Evolutionary conservation across 2,888 invertebrate species (phyloP).

Genomic region (Yponomeuta malinellus): DNA sequence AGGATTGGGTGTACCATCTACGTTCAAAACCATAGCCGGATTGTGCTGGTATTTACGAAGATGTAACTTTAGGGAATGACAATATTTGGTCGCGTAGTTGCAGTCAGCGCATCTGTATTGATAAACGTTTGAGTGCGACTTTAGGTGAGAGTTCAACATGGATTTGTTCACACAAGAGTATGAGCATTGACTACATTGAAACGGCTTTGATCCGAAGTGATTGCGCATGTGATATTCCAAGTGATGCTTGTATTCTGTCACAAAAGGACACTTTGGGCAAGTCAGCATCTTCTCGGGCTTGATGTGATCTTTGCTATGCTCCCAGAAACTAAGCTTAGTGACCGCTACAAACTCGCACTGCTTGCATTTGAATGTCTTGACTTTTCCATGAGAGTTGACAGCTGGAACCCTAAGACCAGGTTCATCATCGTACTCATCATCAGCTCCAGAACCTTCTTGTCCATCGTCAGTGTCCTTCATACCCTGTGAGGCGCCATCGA

Average conservation of each 20-base stretch:
- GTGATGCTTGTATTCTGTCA: constrained; percentile 99
- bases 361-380: constrained; percentile 94
- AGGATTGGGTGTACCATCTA: constrained; percentile 92
- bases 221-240: constrained; percentile 97
- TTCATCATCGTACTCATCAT: constrained; percentile 73
- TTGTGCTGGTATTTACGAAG: constrained; percentile 93
- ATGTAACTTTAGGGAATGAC: constrained; percentile 97
- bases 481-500: constrained; percentile 53
- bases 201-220: constrained; percentile 96
- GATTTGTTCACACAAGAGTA: constrained; percentile 98
- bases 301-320: constrained; percentile 93
- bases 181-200: constrained; percentile 91
- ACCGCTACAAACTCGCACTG: constrained; percentile 90
- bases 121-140: constrained; percentile 94
- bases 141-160: constrained; percentile 98
- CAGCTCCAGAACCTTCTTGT: constrained; percentile 64
- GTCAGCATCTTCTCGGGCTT: constrained; percentile 93
- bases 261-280: constrained; percentile 96
- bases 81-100: constrained; percentile 97
- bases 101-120: constrained; percentile 96
- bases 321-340: constrained; percentile 95
- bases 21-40: constrained; percentile 92
- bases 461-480: constrained; percentile 58
- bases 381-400: constrained; percentile 87
- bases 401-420: constrained; percentile 77